phyloP scores from a whole-genome alignment of 2,888 invertebrate genomes.

The Acronicta psi region DNA sequence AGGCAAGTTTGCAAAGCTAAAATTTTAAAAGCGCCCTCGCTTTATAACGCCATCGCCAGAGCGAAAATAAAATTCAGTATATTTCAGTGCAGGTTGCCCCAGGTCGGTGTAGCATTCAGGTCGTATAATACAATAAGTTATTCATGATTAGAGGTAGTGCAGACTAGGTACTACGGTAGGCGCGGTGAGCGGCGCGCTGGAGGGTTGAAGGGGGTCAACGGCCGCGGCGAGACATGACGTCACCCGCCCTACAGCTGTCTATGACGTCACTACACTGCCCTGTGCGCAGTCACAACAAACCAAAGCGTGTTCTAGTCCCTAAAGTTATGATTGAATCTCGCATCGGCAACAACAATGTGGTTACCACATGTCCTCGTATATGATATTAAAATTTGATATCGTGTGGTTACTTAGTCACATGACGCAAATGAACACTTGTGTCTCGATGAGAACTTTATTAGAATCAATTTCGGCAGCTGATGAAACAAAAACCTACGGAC shows the following conservation, averaged over 20 bases:
- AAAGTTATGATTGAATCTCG: slow-evolving; percentile 77
- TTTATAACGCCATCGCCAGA: slow-evolving; percentile 18
- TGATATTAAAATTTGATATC: slow-evolving; percentile 77
- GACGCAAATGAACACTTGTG: slow-evolving; percentile 73
- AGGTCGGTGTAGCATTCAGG: slow-evolving; percentile 78
- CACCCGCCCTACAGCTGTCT: slow-evolving; percentile 87
- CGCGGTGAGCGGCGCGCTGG: slow-evolving; percentile 66
- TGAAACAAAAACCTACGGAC: slow-evolving; percentile 25
- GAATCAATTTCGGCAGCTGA: slow-evolving; percentile 62
- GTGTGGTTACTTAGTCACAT: slow-evolving; percentile 74
- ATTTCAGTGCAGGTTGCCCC: slow-evolving; percentile 78
- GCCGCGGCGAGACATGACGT: slow-evolving; percentile 83
- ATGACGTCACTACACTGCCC: slow-evolving; percentile 82
- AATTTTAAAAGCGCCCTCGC: slow-evolving; percentile 11
- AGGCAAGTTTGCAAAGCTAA: slow-evolving; percentile 22
- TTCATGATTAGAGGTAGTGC: slow-evolving; percentile 77
- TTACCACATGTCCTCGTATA: slow-evolving; percentile 77
- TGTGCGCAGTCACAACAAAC: slow-evolving; percentile 69
- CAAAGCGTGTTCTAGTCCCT: slow-evolving; percentile 72
- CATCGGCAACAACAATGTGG: slow-evolving; percentile 66
- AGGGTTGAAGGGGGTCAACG: slow-evolving; percentile 82
- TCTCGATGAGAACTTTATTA: slow-evolving; percentile 65
- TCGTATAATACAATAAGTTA: slow-evolving; percentile 78
- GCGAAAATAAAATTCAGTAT: slow-evolving; percentile 46
- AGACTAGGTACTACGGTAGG: slow-evolving; percentile 61